Evolutionary conservation across 2,888 invertebrate species (phyloP).

Genomic region (Plagodis pulveraria): DNA sequence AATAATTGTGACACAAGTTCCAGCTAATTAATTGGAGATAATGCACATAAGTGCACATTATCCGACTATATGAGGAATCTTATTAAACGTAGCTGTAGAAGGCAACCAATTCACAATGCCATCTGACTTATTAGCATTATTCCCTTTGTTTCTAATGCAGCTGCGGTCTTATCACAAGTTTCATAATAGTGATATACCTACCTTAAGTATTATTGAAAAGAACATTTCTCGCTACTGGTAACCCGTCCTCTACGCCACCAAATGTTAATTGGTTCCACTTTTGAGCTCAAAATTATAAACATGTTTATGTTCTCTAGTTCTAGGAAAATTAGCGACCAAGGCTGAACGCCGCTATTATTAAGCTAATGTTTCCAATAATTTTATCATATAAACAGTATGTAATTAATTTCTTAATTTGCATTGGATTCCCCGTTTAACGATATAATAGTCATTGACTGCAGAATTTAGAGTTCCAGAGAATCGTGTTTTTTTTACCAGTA

Average conservation of each 20-base stretch:
- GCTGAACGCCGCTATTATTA: slow-evolving; percentile 23
- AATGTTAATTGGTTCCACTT: slow-evolving; percentile 46
- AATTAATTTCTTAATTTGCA: too few species aligned
- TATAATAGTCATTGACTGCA: too few species aligned
- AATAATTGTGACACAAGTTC: slow-evolving; percentile 59
- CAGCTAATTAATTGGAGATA: slow-evolving; percentile 67
- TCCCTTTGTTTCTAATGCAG: slow-evolving; percentile 78
- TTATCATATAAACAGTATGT: too few species aligned
- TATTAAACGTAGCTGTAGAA: slow-evolving; percentile 48
- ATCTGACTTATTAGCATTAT: slow-evolving; percentile 67
- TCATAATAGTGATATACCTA: slow-evolving; percentile 54
- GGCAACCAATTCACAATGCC: slow-evolving; percentile 59
- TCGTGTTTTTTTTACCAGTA: too few species aligned
- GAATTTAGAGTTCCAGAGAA: too few species aligned
- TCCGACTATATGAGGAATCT: slow-evolving; percentile 56
- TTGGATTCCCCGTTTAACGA: not conserved
- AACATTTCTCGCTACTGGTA: slow-evolving; percentile 70
- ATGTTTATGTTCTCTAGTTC: slow-evolving; percentile 32
- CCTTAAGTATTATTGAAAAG: slow-evolving; percentile 40
- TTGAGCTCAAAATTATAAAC: slow-evolving; percentile 21
- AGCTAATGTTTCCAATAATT: too few species aligned
- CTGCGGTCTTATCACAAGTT: slow-evolving; percentile 72
- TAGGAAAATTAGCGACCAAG: slow-evolving; percentile 38
- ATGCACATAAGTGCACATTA: slow-evolving; percentile 63
- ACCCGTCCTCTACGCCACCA: slow-evolving; percentile 46